Evolutionary conservation across 2,888 invertebrate genomes (phyloP), one percentile per base, ranked within the genome.

Genomic region (Miltochrista miniata): DNA sequence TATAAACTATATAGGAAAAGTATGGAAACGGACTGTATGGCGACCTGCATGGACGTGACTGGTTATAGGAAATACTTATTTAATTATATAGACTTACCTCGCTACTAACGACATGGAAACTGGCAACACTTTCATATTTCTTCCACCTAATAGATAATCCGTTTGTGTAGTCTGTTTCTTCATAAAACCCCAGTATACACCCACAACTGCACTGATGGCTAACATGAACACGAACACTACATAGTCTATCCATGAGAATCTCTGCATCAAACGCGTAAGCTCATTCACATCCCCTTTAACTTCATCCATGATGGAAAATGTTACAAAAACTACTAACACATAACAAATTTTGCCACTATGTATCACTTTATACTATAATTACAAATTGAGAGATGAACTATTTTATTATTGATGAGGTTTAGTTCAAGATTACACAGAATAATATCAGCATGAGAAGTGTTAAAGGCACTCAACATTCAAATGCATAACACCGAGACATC

Each of bases 81-180:
- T n/a, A n/a, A n/a, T n/a, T 15, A 14, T n/a, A 7, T 34, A 11
- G 31, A 68, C 79, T 73, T 78, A 95, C 96, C 95, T 97, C 46
- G 97, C 97, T 54, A 97, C 94, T 31, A 98, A 92, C 0, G 97
- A 97, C 93, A 97, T 93, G 30, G 96, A 93, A 47, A 97, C 95
- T 2, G 97, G 97, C 75, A 97, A 92, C 13, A 95, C 94, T 72
- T 94, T 93, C 96, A 97, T 96, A 70, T 94, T 95, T 66, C 96
- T 93, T 48, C 96, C 96, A 15, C 96, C 97, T 49, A 97, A 94
- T 45, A 97, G 92, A 76, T 97, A 97, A 74, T 95, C 95, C 76
- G 94, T 93, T 46, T 94, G 93, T 7, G 90, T 92, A 0, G 87
- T 87, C 46, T 93, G 92, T 55, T 94, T 94, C 75, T 95, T 94